A percentile compares a stretch with the other conserved stretches of the same genome.
Evolutionary conservation across 1,140 invertebrate genomes (phyloP).

Genomic region (Melanaphis sacchari): DNA sequence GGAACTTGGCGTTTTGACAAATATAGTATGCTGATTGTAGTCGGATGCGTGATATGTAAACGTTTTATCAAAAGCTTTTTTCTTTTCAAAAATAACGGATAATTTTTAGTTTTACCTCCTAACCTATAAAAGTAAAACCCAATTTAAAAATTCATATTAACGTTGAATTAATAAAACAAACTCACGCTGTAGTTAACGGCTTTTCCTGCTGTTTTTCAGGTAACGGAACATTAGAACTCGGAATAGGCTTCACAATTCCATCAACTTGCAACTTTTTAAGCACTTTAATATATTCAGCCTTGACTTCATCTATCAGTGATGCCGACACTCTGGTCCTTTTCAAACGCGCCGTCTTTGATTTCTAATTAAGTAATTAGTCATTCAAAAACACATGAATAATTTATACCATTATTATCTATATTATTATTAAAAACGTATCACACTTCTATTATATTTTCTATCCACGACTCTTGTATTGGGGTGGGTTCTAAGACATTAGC

Average conservation of each 20-base stretch:
- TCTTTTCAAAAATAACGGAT: conserved; percentile 45
- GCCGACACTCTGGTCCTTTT: conserved; percentile 5
- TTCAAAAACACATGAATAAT: not conserved
- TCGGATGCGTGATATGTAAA: conserved; percentile 56
- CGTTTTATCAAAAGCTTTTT: conserved; percentile 52
- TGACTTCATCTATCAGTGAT: conserved; percentile 39
- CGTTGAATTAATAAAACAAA: not conserved
- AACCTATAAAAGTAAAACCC: conserved; percentile 12
- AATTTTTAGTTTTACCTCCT: conserved; percentile 55
- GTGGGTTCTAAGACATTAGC: conserved; percentile 22
- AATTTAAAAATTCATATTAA: not conserved
- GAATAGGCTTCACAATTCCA: conserved; percentile 45
- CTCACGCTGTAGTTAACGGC: not conserved
- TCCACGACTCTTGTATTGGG: conserved; percentile 43
- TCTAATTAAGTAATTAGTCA: conserved; percentile 23
- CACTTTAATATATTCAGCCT: conserved; percentile 31
- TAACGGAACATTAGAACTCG: not conserved
- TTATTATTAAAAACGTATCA: not conserved
- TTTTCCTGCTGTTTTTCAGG: not conserved
- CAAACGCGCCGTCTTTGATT: not conserved
- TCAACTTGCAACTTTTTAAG: conserved; percentile 44
- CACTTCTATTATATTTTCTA: conserved; percentile 41
- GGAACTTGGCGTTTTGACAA: conserved; percentile 52
- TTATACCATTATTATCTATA: not conserved
- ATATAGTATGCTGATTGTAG: conserved; percentile 42